A percentile compares a stretch with the other conserved stretches of the same genome.
phyloP scores from a whole-genome alignment of 2,797 vertebrate species.

The Peromyscus aztecus region DNA sequence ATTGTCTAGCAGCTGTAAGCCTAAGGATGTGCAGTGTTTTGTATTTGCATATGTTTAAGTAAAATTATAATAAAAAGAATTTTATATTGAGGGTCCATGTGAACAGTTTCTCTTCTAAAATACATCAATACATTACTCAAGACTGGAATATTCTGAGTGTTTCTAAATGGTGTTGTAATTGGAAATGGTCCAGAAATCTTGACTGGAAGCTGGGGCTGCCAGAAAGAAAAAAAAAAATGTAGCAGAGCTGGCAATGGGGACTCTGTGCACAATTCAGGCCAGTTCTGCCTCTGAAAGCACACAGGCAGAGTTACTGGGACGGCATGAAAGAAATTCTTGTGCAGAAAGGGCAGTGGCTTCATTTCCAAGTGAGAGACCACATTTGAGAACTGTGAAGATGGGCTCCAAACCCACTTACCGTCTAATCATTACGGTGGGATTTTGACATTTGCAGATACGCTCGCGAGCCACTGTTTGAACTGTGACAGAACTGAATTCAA shows the following conservation, averaged over 20 bases:
- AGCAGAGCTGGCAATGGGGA: slow-evolving; percentile 40
- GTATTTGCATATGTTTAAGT: neutral
- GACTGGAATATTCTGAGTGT: slow-evolving; percentile 52
- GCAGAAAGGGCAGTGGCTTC: neutral
- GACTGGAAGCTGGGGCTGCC: slow-evolving; percentile 70
- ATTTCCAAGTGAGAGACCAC: slow-evolving; percentile 23
- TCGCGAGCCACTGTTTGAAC: neutral
- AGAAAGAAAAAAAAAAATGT: slow-evolving; percentile 22
- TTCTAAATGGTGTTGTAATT: slow-evolving; percentile 65
- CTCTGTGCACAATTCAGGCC: slow-evolving; percentile 64
- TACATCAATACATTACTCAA: slow-evolving; percentile 48
- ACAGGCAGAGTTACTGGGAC: slow-evolving; percentile 40
- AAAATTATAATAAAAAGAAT: slow-evolving; percentile 56
- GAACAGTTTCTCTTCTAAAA: slow-evolving; percentile 41
- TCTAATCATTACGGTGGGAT: neutral
- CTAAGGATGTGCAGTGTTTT: neutral
- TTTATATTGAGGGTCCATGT: neutral
- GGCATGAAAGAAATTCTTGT: slow-evolving; percentile 75
- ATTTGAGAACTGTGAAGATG: neutral
- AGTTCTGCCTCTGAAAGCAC: slow-evolving; percentile 38
- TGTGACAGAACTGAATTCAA: neutral
- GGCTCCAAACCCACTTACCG: neutral
- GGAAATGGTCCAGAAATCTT: slow-evolving; percentile 71
- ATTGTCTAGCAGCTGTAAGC: neutral
- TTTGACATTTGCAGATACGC: neutral